These are phyloP conservation scores for Balaenoptera acutorostrata DNA, from an alignment of 2,113 vertebrate species.

Conservation along the genomic window DNA sequence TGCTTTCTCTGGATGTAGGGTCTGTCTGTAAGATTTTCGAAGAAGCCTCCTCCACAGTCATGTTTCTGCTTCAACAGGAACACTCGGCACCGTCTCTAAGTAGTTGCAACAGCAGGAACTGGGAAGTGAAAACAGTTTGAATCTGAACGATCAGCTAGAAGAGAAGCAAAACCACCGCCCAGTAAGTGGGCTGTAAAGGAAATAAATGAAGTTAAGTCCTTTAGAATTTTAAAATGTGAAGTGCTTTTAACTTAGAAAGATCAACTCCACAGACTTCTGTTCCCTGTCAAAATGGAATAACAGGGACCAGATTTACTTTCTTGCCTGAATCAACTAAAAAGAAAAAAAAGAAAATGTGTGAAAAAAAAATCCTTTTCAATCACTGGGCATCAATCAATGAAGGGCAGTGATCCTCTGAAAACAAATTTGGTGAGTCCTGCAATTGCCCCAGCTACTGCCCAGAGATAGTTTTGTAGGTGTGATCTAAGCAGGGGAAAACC, in stretches of 20 bases:
- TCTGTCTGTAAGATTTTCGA: background rate
- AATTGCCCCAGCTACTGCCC: background rate
- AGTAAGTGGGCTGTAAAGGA: background rate
- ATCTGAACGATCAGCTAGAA: too few species aligned
- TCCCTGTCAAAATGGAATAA: background rate
- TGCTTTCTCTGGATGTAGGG: rapidly evolving
- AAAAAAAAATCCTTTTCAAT: background rate
- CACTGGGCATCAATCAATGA: background rate
- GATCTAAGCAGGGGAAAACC: background rate
- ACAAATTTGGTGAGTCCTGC: background rate
- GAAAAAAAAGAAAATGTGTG: background rate
- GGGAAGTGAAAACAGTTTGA: background rate
- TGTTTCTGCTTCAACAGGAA: background rate
- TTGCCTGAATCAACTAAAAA: background rate
- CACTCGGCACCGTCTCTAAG: background rate
- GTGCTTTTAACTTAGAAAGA: background rate
- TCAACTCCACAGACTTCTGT: background rate
- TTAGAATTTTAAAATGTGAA: background rate
- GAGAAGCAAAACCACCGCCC: background rate
- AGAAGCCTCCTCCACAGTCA: rapidly evolving
- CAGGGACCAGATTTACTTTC: background rate
- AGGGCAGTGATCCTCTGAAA: background rate
- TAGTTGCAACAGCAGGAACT: background rate
- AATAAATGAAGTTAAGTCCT: background rate
- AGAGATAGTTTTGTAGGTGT: too few species aligned